A percentile compares a stretch with the other conserved stretches of the same genome.
Conservation (phyloP, 2,113 vertebrate genomes). For the Aldabrachelys gigantea region DNA sequence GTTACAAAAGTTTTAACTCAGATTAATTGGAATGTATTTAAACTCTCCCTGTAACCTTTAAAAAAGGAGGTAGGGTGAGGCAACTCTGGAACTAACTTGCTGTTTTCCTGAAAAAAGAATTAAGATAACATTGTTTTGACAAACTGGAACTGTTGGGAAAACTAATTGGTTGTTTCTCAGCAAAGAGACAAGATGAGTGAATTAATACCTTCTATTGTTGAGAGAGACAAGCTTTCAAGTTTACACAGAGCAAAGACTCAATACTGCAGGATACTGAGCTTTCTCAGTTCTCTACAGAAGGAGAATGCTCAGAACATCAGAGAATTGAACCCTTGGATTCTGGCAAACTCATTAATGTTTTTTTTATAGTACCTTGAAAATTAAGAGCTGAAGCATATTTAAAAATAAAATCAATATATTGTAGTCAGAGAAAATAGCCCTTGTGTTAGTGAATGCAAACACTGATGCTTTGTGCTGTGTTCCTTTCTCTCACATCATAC, state of each 20-base stretch:
- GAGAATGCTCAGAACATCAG: background rate
- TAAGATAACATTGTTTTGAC: conserved; percentile 72
- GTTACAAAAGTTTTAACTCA: conserved; percentile 40
- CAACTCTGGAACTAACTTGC: conserved; percentile 53
- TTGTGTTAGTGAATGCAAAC: conserved; percentile 41
- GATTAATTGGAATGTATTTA: conserved; percentile 45
- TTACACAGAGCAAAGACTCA: accelerated
- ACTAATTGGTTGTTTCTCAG: conserved; percentile 53
- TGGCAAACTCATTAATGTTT: conserved; percentile 51
- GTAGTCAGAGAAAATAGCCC: conserved; percentile 63
- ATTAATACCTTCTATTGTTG: background rate
- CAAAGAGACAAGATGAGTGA: background rate
- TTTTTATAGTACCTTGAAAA: conserved; percentile 61
- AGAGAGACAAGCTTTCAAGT: background rate
- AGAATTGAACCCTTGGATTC: background rate
- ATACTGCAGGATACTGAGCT: background rate
- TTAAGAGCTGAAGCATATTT: conserved; percentile 57
- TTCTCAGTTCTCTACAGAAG: background rate
- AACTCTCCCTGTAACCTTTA: background rate
- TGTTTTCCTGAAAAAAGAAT: conserved; percentile 62
- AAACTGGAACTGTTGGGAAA: conserved; percentile 45
- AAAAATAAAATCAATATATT: conserved; percentile 34
- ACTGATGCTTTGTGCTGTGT: background rate
- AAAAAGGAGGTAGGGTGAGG: conserved; percentile 13
- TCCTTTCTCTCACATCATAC: conserved; percentile 4